Base-by-base conservation (phyloP, 30 jellyfish, hydroid and myxozoan genomes). In the Mastigias papua region DNA sequence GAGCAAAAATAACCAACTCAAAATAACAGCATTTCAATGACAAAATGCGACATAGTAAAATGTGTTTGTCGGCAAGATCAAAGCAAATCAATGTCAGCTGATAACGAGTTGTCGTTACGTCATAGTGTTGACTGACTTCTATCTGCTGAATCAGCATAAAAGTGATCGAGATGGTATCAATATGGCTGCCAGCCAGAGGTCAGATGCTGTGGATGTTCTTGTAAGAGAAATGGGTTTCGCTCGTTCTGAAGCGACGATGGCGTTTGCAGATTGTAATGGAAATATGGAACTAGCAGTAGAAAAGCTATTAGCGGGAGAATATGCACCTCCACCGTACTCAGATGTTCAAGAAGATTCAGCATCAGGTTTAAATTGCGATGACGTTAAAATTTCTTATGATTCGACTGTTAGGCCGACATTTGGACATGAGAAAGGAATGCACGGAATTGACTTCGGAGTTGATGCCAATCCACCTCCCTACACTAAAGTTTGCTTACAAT, bases 251-350 rank as follows among this genome's bases (percentile, higher is more conserved):
- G 95, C 99, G 30, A 33, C 46, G 29, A 90, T 89, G 97, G 99
- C 98, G 22, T 25, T 95, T 19, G 61, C 72, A 19, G 97, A 89
- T 27, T 57, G 89, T 50, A 46, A 80, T 51, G 99, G 99, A 26
- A 79, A 95, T 48, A 48, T 90, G 17, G 91, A 95, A 48, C 21
- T 50, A 61, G 97, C 99, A 13, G 76, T 95, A 15, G 89, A 85
- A 42, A 81, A 90, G 61, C 92, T 95, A 7, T 23, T 78, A n/a
- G 51, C 82, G 0, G 98, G 97, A 23, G 73, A 63, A n/a, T 93
- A 89, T 58, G 91, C 95, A 1, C 99, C 98, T 22, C 99, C 99
- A 22, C 96, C 99, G 23, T 95, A 95, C 73, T 58, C 97, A 31
- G 94, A 85, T 21, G 34, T 34, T 37, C 48, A 34, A 20, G 42